These are phyloP conservation scores for Lepidurus arcticus DNA, from an alignment of 1,140 invertebrate species.

Conservation along the genomic window DNA sequence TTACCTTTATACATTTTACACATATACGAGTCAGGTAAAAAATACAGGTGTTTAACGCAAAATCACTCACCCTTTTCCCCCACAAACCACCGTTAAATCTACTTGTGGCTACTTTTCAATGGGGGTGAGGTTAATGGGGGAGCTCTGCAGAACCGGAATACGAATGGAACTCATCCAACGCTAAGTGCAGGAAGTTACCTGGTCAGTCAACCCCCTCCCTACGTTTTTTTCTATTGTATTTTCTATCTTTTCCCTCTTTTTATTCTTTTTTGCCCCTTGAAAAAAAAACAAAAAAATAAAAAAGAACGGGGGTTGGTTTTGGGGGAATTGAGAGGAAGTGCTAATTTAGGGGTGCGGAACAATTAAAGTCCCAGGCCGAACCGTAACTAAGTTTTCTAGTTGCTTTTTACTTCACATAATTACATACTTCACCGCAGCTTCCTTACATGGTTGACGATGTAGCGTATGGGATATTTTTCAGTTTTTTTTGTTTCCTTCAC, in stretches of 20 bases:
- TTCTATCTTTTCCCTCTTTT: not conserved
- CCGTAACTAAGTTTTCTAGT: not conserved
- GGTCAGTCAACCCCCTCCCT: slow-evolving; percentile 11
- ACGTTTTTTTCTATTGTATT: not conserved
- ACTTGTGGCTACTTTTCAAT: not conserved
- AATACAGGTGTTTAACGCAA: not conserved
- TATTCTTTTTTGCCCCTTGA: too few species aligned
- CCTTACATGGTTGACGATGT: not conserved
- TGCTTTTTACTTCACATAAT: slow-evolving; percentile 19
- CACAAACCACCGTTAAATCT: not conserved
- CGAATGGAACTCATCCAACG: not conserved
- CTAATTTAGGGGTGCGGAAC: slow-evolving; percentile 9
- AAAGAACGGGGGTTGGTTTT: not conserved
- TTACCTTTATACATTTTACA: not conserved
- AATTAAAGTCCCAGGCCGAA: not conserved
- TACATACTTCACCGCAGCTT: not conserved
- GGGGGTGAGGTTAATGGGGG: not conserved
- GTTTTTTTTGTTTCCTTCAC: not conserved
- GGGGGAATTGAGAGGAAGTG: slow-evolving; percentile 20
- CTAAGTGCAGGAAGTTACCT: slow-evolving; percentile 6
- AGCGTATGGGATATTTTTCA: not conserved
- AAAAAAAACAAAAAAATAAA: not conserved
- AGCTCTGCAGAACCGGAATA: not conserved
- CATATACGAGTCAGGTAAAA: not conserved
- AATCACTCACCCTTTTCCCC: slow-evolving; percentile 8